phyloP scores from a whole-genome alignment of 2,113 vertebrate species.

The Carettochelys insculpta region DNA sequence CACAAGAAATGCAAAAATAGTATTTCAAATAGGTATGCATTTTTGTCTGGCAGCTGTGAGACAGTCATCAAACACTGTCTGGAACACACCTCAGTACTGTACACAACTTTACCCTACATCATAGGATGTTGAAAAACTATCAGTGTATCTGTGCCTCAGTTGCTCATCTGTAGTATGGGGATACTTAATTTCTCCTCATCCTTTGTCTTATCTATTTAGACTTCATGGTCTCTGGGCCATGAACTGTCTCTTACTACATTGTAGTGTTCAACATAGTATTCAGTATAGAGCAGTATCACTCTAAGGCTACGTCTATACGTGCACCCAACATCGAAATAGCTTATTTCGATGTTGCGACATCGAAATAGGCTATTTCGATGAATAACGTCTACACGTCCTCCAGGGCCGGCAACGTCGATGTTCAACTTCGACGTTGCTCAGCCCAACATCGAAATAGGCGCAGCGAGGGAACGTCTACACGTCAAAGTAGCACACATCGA shows the following conservation, averaged over 20 bases:
- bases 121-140: rapidly evolving
- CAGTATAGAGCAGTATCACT: background rate
- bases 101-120: background rate
- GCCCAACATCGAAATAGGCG: no score
- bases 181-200: background rate
- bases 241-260: rapidly evolving
- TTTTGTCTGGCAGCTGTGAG: conserved; percentile 7
- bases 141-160: background rate
- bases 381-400: no score
- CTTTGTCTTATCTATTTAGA: background rate
- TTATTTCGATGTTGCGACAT: no score
- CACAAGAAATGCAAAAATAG: conserved; percentile 6
- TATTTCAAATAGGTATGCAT: conserved; percentile 27
- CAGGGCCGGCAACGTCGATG: no score
- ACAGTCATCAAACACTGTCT: conserved; percentile 8
- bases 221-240: background rate
- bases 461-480: no score
- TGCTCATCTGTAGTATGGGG: background rate
- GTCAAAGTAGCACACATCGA: no score
- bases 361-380: no score
- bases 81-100: background rate
- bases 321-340: no score
- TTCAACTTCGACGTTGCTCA: no score
- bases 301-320: no score
- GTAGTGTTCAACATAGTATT: background rate